These are phyloP conservation scores for Phasia obesa DNA, from an alignment of 2,888 invertebrate species.

Conservation along the genomic window DNA sequence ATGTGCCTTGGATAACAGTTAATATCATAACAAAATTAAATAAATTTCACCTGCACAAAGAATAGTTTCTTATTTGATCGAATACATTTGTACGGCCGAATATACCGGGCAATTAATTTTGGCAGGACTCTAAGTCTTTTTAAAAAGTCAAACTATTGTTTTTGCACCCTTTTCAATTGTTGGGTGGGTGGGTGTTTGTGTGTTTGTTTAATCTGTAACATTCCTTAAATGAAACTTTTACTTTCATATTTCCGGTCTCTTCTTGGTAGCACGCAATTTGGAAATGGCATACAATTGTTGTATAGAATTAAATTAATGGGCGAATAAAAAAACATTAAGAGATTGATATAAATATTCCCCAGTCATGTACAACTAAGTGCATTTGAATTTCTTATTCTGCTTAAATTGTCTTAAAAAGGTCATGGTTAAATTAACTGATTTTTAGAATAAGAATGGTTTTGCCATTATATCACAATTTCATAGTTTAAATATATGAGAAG, in stretches of 20 bases:
- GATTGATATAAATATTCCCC: slow-evolving; percentile 32
- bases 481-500: too few species aligned
- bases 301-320: background rate
- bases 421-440: background rate
- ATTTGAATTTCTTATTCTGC: background rate
- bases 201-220: too few species aligned
- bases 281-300: slow-evolving; percentile 26
- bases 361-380: slow-evolving; percentile 18
- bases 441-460: too few species aligned
- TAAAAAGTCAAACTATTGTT: background rate
- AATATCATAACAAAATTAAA: too few species aligned
- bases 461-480: too few species aligned
- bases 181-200: background rate
- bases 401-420: background rate
- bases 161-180: background rate
- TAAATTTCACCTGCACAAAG: too few species aligned
- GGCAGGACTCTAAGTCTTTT: too few species aligned
- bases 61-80: too few species aligned
- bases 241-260: slow-evolving; percentile 54
- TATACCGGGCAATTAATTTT: too few species aligned
- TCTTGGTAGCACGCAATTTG: slow-evolving; percentile 51
- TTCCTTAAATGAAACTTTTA: slow-evolving; percentile 53
- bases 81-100: too few species aligned
- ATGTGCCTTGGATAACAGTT: too few species aligned
- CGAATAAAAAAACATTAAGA: slow-evolving; percentile 15